These are phyloP conservation scores for Scomberomorus guttatus DNA, from an alignment of 2,797 vertebrate genomes.

Conservation along the genomic window DNA sequence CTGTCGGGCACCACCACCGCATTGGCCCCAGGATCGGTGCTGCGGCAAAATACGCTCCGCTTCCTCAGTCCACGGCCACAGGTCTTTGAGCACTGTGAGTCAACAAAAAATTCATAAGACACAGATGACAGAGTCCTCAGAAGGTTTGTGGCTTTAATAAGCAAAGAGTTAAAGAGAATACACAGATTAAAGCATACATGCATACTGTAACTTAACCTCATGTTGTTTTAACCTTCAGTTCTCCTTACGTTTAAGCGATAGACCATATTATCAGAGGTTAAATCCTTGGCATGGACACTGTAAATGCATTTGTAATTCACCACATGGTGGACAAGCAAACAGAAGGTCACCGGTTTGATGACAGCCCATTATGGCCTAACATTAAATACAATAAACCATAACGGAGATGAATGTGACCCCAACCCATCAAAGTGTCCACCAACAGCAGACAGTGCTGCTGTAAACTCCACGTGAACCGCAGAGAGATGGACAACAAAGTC, in stretches of 20 bases:
- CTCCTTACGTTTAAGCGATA: conserved; percentile 16
- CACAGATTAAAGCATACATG: not conserved
- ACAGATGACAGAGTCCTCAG: not conserved
- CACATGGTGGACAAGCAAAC: conserved; percentile 49
- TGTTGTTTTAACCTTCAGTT: conserved; percentile 64
- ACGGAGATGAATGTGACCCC: conserved; percentile 67
- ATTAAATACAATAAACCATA: conserved; percentile 73
- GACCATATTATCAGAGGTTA: conserved; percentile 44
- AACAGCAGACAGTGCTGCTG: conserved; percentile 35
- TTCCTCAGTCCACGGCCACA: conserved; percentile 94
- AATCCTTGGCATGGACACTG: conserved; percentile 44
- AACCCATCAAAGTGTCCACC: conserved; percentile 41
- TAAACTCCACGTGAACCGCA: conserved; percentile 58
- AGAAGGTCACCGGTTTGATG: conserved; percentile 68
- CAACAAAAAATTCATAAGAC: not conserved
- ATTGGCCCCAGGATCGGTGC: conserved; percentile 76
- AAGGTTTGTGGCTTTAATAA: conserved; percentile 14
- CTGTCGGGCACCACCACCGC: conserved; percentile 87
- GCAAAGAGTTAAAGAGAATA: conserved; percentile 17
- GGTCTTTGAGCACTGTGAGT: conserved; percentile 93
- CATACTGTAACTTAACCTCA: conserved; percentile 6
- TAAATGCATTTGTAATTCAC: conserved; percentile 52
- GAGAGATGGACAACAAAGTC: conserved; percentile 46
- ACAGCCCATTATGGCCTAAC: conserved; percentile 61
- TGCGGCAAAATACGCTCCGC: conserved; percentile 90